A percentile compares a stretch with the other conserved stretches of the same genome.
Evolutionary conservation across 2,888 invertebrate genomes (phyloP).

Genomic region (Imbricaverruca yamaguchii): DNA sequence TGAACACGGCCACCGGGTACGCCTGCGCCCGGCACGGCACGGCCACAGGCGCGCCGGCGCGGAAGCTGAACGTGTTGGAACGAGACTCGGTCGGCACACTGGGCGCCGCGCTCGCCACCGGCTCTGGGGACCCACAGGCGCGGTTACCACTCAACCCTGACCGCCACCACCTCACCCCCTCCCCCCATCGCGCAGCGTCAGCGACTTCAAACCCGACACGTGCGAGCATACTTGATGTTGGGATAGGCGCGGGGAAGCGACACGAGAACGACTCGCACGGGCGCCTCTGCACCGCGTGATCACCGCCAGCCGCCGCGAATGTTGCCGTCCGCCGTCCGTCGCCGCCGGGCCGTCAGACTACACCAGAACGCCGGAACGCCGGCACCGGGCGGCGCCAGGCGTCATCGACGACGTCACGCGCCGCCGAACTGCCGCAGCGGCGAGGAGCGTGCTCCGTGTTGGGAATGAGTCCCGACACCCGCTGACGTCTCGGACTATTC

Average conservation of each 20-base stretch:
- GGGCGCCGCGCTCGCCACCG: slow-evolving; percentile 35
- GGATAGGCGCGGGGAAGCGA: too few species aligned
- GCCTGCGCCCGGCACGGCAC: slow-evolving; percentile 39
- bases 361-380: slow-evolving; percentile 13
- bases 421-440: neutral
- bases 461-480: too few species aligned
- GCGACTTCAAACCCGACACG: too few species aligned
- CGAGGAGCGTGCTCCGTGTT: too few species aligned
- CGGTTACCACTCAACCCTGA: neutral
- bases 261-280: too few species aligned
- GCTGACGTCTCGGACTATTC: too few species aligned
- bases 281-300: too few species aligned
- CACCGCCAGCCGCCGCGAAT: too few species aligned
- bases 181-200: too few species aligned
- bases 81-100: slow-evolving; percentile 33
- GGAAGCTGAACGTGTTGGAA: slow-evolving; percentile 31
- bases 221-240: too few species aligned
- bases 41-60: slow-evolving; percentile 36
- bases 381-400: slow-evolving; percentile 31
- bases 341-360: too few species aligned
- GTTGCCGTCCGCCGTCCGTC: too few species aligned
- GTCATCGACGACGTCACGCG: neutral
- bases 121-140: slow-evolving; percentile 44
- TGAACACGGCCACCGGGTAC: slow-evolving; percentile 35
- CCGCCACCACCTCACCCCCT: neutral